These are phyloP conservation scores for Notothenia coriiceps DNA, from an alignment of 2,113 vertebrate genomes.

Conservation along the genomic window DNA sequence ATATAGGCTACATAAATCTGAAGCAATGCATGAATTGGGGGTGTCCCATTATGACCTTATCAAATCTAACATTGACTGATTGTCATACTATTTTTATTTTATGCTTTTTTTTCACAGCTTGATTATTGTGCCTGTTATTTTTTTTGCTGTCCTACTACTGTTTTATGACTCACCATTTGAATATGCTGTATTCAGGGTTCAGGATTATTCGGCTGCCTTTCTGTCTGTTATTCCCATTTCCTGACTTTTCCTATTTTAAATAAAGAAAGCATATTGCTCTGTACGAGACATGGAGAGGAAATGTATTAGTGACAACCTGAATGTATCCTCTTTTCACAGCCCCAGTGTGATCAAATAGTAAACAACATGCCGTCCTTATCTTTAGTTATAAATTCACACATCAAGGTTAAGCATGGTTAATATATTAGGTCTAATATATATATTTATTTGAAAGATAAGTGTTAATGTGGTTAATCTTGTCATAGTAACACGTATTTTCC, in stretches of 20 bases:
- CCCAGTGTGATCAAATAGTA: constrained; percentile 6
- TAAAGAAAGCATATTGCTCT: background rate
- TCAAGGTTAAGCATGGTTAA: background rate
- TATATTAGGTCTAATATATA: constrained; percentile 17
- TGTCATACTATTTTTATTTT: too few species aligned
- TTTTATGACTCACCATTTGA: constrained; percentile 45
- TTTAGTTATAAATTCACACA: constrained; percentile 11
- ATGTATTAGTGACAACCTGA: constrained; percentile 11
- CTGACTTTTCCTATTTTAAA: background rate
- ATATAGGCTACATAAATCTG: background rate
- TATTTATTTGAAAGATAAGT: constrained; percentile 27
- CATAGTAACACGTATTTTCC: constrained; percentile 16
- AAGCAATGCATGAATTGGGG: background rate
- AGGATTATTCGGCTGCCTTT: constrained; percentile 8
- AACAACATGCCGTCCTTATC: background rate
- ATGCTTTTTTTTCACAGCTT: too few species aligned
- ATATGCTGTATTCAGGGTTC: constrained; percentile 35
- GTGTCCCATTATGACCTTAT: too few species aligned
- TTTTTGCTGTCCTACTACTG: background rate
- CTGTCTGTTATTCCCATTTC: constrained; percentile 22
- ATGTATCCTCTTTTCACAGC: constrained; percentile 14
- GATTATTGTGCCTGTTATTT: too few species aligned
- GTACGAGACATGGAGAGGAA: constrained; percentile 11
- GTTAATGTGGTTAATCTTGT: constrained; percentile 27
- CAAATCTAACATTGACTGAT: too few species aligned